These are phyloP conservation scores for Chionoecetes opilio DNA, from an alignment of 1,140 invertebrate genomes.

Conservation along the genomic window DNA sequence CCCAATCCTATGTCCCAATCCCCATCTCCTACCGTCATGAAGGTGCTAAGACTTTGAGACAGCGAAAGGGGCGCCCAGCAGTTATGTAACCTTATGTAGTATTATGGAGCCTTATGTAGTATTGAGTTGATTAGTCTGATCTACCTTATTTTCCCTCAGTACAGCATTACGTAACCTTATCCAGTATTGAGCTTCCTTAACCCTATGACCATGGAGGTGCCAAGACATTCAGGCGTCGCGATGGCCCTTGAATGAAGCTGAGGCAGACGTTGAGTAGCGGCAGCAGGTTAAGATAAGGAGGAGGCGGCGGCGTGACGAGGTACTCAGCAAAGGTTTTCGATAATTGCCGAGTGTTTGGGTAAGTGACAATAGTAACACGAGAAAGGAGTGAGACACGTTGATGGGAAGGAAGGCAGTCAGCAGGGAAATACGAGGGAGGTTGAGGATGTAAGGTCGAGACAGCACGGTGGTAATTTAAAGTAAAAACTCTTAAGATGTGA, in stretches of 20 bases:
- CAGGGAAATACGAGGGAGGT: too few relatives aligned
- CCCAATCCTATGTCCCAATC: too few relatives aligned
- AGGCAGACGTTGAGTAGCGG: neutral
- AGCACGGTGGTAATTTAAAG: neutral
- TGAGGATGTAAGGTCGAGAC: neutral
- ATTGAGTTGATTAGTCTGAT: too few relatives aligned
- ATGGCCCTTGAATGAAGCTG: neutral
- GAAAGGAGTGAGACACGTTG: neutral
- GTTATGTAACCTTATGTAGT: too few relatives aligned
- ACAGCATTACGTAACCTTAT: neutral
- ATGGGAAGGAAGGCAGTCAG: neutral
- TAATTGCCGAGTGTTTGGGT: neutral
- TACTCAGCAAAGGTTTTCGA: conserved; percentile 1
- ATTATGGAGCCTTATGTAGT: too few relatives aligned
- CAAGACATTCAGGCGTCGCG: neutral
- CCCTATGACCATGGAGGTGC: neutral
- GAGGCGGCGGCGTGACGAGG: neutral
- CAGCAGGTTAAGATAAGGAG: neutral
- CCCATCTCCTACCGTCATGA: too few relatives aligned
- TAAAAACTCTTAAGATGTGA: too few relatives aligned
- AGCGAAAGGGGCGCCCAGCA: too few relatives aligned
- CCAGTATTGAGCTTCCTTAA: neutral
- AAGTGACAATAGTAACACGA: neutral
- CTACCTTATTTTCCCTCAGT: too few relatives aligned
- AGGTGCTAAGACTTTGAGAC: neutral